Base-by-base conservation (phyloP, 2,888 invertebrate genomes). In the Eulithis testata region DNA sequence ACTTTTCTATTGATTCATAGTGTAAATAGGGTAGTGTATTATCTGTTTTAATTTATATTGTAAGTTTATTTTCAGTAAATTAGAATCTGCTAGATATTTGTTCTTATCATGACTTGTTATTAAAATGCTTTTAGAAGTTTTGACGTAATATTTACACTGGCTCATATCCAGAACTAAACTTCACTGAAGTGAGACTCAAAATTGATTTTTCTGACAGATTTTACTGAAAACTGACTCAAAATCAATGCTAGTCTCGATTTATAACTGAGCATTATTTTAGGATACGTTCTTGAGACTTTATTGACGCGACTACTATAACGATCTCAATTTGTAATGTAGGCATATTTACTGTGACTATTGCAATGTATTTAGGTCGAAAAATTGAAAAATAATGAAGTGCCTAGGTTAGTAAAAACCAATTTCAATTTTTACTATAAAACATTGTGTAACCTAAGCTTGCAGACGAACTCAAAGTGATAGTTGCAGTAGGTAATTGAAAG, bases 21-120 rank as follows among this genome's bases (percentile, higher is more conserved):
- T 87, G 85, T 85, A 87, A 82, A 86, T 89, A 89, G 83, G 80
- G 87, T 86, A 90, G 86, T 74, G 72, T 83, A 81, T 83, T 86
- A 80, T 81, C 84, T 84, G 84, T 87, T 74, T 83, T 76, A 69
- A 73, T 77, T 60, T 80, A 79, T 80, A 81, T 73, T 64, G 69
- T 77, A 74, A 79, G 69, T 64, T 63, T 66, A 45, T 79, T 77
- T 71, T 76, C 68, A 60, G 64, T 69, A 66, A 53, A 57, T 77
- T 89, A 90, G 89, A 75, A 82, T 82, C 83, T 75, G 88, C 88
- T 90, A 90, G 90, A 76, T 74, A 69, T 75, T 78, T 12, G 44
- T 82, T 83, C 78, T 74, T 76, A 78, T 82, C 74, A 77, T 82
- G 78, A 79, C 71, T 73, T 72, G 68, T 77, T 77, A 50, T 44